These are phyloP conservation scores for Tetraodon nigroviridis DNA, from an alignment of 2,113 vertebrate species.

Conservation along the genomic window DNA sequence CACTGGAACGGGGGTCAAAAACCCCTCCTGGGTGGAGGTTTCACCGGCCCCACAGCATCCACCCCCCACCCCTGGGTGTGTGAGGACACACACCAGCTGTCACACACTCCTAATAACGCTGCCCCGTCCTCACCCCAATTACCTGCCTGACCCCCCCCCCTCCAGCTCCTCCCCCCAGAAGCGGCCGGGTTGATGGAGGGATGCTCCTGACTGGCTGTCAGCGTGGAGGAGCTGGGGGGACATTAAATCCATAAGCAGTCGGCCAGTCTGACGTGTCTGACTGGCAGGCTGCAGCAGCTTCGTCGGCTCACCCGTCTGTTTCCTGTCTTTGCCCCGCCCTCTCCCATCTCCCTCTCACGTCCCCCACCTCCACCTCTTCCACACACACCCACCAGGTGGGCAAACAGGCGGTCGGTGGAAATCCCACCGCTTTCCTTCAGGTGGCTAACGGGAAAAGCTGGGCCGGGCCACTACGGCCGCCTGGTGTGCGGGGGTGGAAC, in stretches of 20 bases:
- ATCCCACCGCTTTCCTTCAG: no score
- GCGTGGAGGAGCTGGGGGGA: no score
- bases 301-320: conserved; percentile 75
- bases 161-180: conserved; percentile 39
- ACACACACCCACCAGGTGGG: conserved; percentile 16
- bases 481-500: no score
- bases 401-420: background rate
- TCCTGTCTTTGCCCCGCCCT: conserved; percentile 45
- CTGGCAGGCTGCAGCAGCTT: conserved; percentile 66
- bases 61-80: conserved; percentile 47
- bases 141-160: conserved; percentile 65
- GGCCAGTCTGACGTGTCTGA: conserved; percentile 1
- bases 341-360: conserved; percentile 60
- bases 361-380: no score
- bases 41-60: conserved; percentile 15
- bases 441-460: no score
- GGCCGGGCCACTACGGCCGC: no score
- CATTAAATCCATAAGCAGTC: no score
- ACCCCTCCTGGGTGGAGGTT: background rate
- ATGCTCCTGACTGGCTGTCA: no score
- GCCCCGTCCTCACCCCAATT: conserved; percentile 73
- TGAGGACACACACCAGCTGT: conserved; percentile 50
- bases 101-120: conserved; percentile 70
- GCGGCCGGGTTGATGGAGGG: conserved; percentile 11
- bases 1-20: no score